A percentile compares a stretch with the other conserved stretches of the same genome.
phyloP scores from a whole-genome alignment of 1,140 invertebrate genomes.

The Drosophila erecta region DNA sequence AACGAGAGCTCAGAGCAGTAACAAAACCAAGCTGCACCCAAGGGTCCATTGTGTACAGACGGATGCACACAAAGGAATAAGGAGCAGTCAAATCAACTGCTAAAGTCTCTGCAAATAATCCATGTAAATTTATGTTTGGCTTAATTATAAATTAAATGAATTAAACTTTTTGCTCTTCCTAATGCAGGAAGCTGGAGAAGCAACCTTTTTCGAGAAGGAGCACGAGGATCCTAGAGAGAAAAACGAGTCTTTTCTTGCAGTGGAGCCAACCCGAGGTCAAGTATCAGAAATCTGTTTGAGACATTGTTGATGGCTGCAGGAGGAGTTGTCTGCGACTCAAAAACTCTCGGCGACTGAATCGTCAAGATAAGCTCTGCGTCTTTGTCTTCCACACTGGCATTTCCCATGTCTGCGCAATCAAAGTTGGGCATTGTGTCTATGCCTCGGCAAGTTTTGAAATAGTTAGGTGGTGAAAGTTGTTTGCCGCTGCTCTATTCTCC shows the following conservation, averaged over 20 bases:
- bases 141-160: too few species aligned
- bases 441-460: conserved; percentile 8
- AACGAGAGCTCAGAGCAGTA: conserved; percentile 48
- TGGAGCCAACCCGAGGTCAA: conserved; percentile 35
- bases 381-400: conserved; percentile 3
- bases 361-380: conserved; percentile 47
- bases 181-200: too few species aligned
- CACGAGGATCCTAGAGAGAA: too few species aligned
- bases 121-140: neutral
- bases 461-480: conserved; percentile 7
- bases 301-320: conserved; percentile 59
- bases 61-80: conserved; percentile 38
- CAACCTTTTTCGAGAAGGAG: too few species aligned
- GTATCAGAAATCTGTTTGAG: conserved; percentile 63
- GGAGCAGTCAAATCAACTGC: neutral
- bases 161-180: too few species aligned
- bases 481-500: conserved; percentile 3
- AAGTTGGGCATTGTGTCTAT: conserved; percentile 50
- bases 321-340: conserved; percentile 35
- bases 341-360: conserved; percentile 60
- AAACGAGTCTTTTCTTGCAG: neutral
- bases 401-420: conserved; percentile 56
- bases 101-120: neutral
- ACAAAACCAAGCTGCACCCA: conserved; percentile 55
- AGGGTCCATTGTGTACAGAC: conserved; percentile 43